Percentiles rank a stretch among this genome's conserved stretches.
These are phyloP conservation scores for Oxystoma pomonae DNA, from an alignment of 2,888 invertebrate species.

Conservation along the genomic window DNA sequence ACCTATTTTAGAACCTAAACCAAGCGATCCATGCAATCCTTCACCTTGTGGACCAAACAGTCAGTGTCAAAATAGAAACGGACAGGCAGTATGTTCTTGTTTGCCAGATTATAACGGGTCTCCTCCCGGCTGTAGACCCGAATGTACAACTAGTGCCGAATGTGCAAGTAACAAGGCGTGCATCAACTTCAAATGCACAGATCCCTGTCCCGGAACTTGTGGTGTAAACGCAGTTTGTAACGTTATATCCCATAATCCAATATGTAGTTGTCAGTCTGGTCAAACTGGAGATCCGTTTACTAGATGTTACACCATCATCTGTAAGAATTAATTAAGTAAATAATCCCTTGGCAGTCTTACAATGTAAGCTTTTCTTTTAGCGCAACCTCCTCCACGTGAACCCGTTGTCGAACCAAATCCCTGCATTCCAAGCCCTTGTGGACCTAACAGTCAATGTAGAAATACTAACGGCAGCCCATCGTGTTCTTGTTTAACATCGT, in stretches of 20 bases:
- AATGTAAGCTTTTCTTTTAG: slow-evolving; percentile 26
- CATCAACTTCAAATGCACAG: slow-evolving; percentile 74
- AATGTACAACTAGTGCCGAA: slow-evolving; percentile 78
- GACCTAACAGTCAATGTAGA: slow-evolving; percentile 55
- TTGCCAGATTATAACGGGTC: slow-evolving; percentile 66
- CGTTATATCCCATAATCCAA: slow-evolving; percentile 77
- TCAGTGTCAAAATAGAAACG: slow-evolving; percentile 67
- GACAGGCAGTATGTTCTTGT: slow-evolving; percentile 75
- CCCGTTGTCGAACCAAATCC: slow-evolving; percentile 32
- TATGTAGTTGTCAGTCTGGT: slow-evolving; percentile 70
- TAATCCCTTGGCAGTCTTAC: neutral
- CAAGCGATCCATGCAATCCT: slow-evolving; percentile 64
- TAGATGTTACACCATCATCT: slow-evolving; percentile 59
- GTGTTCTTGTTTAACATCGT: slow-evolving; percentile 67
- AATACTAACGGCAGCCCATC: slow-evolving; percentile 64
- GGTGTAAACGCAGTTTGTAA: slow-evolving; percentile 73
- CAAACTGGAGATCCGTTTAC: slow-evolving; percentile 79
- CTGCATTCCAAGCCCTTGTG: slow-evolving; percentile 47
- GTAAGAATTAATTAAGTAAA: slow-evolving; percentile 35
- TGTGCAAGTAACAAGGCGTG: slow-evolving; percentile 77
- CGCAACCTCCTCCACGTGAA: slow-evolving; percentile 27
- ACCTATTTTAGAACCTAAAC: slow-evolving; percentile 31
- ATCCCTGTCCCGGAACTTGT: slow-evolving; percentile 80
- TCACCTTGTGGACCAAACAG: slow-evolving; percentile 81
- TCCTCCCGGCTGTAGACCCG: slow-evolving; percentile 78